Evolutionary conservation across 2,888 invertebrate species (phyloP).

Genomic region (Strigamia maritima): DNA sequence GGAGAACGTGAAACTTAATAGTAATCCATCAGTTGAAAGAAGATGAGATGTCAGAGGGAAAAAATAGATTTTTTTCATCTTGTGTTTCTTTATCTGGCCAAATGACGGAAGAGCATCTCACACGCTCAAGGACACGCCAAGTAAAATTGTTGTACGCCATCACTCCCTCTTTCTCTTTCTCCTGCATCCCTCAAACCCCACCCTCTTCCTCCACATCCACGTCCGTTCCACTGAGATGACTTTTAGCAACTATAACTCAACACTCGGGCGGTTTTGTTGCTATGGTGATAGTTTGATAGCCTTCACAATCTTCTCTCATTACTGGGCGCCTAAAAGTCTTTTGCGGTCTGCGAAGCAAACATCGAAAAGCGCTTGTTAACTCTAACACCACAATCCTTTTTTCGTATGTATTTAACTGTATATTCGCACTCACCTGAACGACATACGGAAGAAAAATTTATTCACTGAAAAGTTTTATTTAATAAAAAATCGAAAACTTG

Average conservation of each 20-base stretch:
- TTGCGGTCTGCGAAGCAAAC: neutral
- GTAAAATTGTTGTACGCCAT: neutral
- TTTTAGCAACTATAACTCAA: conserved; percentile 4
- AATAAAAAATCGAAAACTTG: neutral
- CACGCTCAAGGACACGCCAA: neutral
- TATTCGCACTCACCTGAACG: neutral
- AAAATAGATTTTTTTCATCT: neutral
- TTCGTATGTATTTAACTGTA: neutral
- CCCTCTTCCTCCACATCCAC: neutral
- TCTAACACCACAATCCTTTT: neutral
- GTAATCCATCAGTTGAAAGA: conserved; percentile 4
- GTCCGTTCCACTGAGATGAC: conserved; percentile 4
- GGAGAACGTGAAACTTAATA: conserved; percentile 4
- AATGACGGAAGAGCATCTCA: conserved; percentile 4
- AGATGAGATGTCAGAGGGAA: conserved; percentile 4
- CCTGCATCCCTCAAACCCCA: neutral
- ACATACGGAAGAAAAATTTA: neutral
- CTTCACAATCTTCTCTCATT: neutral
- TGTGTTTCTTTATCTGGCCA: neutral
- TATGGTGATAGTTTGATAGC: conserved; percentile 4
- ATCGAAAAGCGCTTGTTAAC: neutral
- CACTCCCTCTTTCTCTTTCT: neutral
- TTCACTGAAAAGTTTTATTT: neutral
- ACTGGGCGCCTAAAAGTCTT: neutral
- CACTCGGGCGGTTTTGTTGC: neutral